phyloP scores from a whole-genome alignment of 2,113 vertebrate genomes.

The Lamprologus lemairii region DNA sequence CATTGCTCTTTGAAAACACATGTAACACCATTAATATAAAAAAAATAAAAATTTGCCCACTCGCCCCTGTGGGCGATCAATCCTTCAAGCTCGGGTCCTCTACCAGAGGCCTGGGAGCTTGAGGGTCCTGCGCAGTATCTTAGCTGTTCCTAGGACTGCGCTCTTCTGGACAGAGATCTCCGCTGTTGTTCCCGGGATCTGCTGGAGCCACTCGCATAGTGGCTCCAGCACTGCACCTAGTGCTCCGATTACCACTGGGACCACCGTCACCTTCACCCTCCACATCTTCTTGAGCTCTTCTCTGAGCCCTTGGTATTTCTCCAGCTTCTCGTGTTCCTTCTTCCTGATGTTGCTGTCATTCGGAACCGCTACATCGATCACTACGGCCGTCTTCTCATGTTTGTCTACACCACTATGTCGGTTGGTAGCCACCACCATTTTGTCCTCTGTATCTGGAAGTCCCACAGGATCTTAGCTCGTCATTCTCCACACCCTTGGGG shows the following conservation, averaged over 20 bases:
- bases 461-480: too few species aligned
- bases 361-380: background rate
- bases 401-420: too few species aligned
- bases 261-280: background rate
- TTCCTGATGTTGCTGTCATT: background rate
- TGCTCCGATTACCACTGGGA: background rate
- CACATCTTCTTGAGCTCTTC: background rate
- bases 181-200: background rate
- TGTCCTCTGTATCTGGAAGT: too few species aligned
- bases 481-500: too few species aligned
- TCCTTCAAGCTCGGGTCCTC: background rate
- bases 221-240: background rate
- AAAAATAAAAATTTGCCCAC: background rate
- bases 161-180: background rate
- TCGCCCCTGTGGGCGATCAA: background rate
- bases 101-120: background rate
- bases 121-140: background rate
- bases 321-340: background rate
- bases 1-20: background rate
- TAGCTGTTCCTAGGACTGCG: background rate
- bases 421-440: too few species aligned
- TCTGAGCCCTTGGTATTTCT: background rate
- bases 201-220: background rate
- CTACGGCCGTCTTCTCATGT: accelerated
- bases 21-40: background rate